Conservation (phyloP, 2,888 invertebrate genomes). For the Microctonus hyperodae region DNA sequence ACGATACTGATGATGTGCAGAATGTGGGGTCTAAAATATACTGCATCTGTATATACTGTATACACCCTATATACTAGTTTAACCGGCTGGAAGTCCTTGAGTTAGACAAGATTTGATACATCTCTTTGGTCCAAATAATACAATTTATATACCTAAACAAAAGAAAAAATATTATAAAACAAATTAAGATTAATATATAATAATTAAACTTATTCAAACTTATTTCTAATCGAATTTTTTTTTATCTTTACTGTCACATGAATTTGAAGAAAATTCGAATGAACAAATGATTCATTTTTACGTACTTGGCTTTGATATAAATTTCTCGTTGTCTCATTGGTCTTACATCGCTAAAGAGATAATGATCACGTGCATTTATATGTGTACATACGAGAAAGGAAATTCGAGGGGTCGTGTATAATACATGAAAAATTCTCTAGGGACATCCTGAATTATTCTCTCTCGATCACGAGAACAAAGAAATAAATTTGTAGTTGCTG, state of each 20-base stretch:
- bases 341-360: not conserved
- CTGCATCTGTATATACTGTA: not conserved
- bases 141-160: too few species aligned
- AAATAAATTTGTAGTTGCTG: not conserved
- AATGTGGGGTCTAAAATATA: slow-evolving; percentile 14
- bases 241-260: too few species aligned
- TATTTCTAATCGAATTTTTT: not conserved
- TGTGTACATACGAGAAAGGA: not conserved
- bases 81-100: slow-evolving; percentile 26
- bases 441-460: not conserved
- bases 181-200: too few species aligned
- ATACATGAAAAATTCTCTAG: not conserved
- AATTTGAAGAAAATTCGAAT: not conserved
- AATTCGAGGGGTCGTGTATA: not conserved
- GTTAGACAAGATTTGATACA: slow-evolving; percentile 3
- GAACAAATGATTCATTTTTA: not conserved
- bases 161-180: too few species aligned
- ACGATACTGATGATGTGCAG: slow-evolving; percentile 9
- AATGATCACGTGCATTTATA: slow-evolving; percentile 4
- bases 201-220: too few species aligned
- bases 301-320: not conserved
- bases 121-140: not conserved
- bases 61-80: not conserved
- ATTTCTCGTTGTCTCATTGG: not conserved
- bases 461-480: not conserved